phyloP scores from a whole-genome alignment of 2,113 vertebrate genomes.

The Crotalus helleri region DNA sequence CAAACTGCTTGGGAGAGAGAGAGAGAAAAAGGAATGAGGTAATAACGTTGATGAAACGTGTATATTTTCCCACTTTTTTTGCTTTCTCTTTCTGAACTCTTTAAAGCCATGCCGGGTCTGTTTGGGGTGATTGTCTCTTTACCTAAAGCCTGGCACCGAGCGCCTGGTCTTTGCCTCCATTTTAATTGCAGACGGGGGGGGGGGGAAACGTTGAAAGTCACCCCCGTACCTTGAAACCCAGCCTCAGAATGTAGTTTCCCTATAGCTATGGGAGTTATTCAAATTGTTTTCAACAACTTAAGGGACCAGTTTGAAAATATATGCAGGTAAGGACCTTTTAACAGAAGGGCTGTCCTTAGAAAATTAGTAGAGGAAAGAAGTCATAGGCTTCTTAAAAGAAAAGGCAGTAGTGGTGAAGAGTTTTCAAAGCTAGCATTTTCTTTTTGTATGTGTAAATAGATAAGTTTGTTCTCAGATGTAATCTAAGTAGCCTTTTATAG shows the following conservation, averaged over 20 bases:
- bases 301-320: conserved; percentile 53
- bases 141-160: conserved; percentile 70
- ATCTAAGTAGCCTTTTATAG: conserved; percentile 65
- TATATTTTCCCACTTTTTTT: conserved; percentile 15
- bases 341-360: not conserved
- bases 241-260: not conserved
- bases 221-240: conserved; percentile 22
- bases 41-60: conserved; percentile 61
- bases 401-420: not conserved
- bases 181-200: conserved; percentile 70
- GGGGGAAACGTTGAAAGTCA: conserved; percentile 56
- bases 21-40: conserved; percentile 67
- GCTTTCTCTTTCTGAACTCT: conserved; percentile 5
- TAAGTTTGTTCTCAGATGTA: conserved; percentile 65
- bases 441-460: conserved; percentile 74
- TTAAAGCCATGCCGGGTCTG: conserved; percentile 46
- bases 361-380: conserved; percentile 24
- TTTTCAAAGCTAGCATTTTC: conserved; percentile 49
- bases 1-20: conserved; percentile 61
- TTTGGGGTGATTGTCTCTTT: conserved; percentile 76
- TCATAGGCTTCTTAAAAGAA: conserved; percentile 23
- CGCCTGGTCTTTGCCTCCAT: conserved; percentile 84
- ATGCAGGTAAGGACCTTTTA: conserved; percentile 34
- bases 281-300: conserved; percentile 54
- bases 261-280: not conserved